phyloP scores from a whole-genome alignment of 1,140 invertebrate species.

The Adoxophyes honmai region DNA sequence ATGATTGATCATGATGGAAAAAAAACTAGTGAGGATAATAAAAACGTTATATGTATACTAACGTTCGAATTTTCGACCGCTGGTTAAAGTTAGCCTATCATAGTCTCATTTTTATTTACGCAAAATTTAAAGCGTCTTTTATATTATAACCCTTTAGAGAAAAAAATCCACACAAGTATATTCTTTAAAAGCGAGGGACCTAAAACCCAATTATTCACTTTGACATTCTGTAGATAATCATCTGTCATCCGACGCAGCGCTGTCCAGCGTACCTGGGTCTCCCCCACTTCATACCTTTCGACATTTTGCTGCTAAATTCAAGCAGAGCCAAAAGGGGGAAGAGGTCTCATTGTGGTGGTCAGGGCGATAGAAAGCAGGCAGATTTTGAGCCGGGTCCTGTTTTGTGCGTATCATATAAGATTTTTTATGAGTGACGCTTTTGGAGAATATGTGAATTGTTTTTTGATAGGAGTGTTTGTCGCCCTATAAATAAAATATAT shows the following conservation, averaged over 20 bases:
- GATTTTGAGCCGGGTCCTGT: conserved; percentile 59
- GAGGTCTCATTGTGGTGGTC: conserved; percentile 37
- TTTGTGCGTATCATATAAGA: conserved; percentile 38
- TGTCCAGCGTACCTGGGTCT: conserved; percentile 43
- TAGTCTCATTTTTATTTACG: no score
- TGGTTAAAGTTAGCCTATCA: no score
- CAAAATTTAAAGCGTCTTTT: no score
- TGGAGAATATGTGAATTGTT: conserved; percentile 48
- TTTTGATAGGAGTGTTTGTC: conserved; percentile 28
- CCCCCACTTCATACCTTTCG: background rate
- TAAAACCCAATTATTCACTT: conserved; percentile 74
- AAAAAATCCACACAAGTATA: conserved; percentile 7
- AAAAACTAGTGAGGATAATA: no score
- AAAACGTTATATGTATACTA: no score
- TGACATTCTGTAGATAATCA: conserved; percentile 73
- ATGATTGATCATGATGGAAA: no score
- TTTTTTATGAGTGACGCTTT: background rate
- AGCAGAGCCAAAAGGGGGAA: background rate
- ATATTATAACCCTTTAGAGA: conserved; percentile 42
- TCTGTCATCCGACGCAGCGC: conserved; percentile 64
- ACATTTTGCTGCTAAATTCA: conserved; percentile 21
- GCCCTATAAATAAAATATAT: conserved; percentile 7
- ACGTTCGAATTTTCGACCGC: no score
- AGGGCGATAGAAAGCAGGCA: conserved; percentile 38
- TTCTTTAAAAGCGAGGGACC: conserved; percentile 29